Evolutionary conservation across 1,140 invertebrate genomes (phyloP).

Genomic region (Dendroctonus valens): DNA sequence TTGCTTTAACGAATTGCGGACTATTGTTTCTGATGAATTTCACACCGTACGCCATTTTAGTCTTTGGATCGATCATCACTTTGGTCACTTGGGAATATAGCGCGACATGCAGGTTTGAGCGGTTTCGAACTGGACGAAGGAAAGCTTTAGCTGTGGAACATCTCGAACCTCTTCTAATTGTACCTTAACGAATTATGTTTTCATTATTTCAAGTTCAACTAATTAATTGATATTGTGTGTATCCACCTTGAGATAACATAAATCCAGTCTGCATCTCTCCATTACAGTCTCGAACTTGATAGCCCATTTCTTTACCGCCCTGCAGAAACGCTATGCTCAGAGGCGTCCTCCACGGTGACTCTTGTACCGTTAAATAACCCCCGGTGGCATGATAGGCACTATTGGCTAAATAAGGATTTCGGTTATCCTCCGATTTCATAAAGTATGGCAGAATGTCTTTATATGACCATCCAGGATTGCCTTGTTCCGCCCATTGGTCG

Average conservation of each 20-base stretch:
- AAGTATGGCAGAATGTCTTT: constrained; percentile 85
- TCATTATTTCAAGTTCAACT: not conserved
- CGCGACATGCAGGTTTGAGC: constrained; percentile 79
- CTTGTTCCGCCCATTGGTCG: constrained; percentile 83
- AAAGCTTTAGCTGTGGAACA: constrained; percentile 91
- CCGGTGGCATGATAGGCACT: constrained; percentile 74
- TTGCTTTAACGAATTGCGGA: constrained; percentile 63
- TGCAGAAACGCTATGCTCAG: constrained; percentile 78
- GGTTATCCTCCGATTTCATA: constrained; percentile 83
- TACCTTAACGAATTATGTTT: constrained; percentile 52
- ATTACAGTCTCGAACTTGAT: constrained; percentile 78
- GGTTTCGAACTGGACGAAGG: constrained; percentile 72
- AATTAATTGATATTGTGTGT: not conserved
- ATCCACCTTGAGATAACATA: constrained; percentile 71
- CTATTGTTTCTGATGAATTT: constrained; percentile 68
- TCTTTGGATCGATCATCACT: constrained; percentile 63
- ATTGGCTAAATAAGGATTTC: constrained; percentile 73
- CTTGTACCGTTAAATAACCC: constrained; percentile 82
- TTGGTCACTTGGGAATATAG: constrained; percentile 74
- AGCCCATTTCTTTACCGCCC: constrained; percentile 74
- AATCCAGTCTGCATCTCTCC: constrained; percentile 80
- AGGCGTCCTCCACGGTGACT: constrained; percentile 77
- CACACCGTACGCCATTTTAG: constrained; percentile 73
- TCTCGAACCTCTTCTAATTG: constrained; percentile 78
- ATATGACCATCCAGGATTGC: constrained; percentile 90